phyloP scores from a whole-genome alignment of 2,888 invertebrate genomes.

The Protodeltote pygarga region DNA sequence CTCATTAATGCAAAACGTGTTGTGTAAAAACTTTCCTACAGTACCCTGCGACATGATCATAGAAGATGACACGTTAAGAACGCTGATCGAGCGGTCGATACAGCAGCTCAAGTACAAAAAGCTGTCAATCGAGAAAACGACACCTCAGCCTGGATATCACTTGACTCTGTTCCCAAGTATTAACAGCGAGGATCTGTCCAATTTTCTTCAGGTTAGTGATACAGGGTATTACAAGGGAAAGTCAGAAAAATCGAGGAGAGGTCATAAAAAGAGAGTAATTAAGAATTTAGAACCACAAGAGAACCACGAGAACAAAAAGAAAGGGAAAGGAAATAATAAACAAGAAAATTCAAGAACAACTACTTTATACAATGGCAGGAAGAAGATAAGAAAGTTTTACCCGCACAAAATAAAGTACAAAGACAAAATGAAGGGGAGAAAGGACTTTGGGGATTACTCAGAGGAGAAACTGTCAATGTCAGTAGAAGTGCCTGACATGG shows the following conservation, averaged over 20 bases:
- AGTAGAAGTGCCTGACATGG: conserved; percentile 64
- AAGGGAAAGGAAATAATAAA: conserved; percentile 40
- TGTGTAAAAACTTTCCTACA: conserved; percentile 75
- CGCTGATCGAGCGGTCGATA: conserved; percentile 72
- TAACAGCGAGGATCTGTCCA: conserved; percentile 72
- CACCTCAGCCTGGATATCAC: conserved; percentile 51
- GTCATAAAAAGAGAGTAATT: conserved; percentile 24
- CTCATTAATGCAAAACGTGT: conserved; percentile 71
- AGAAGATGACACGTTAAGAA: conserved; percentile 63
- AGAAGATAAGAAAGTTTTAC: conserved; percentile 75
- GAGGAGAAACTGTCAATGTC: conserved; percentile 75
- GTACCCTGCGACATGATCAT: conserved; percentile 74
- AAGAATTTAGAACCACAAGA: conserved; percentile 11
- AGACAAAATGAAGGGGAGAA: conserved; percentile 55
- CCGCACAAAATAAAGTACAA: conserved; percentile 80
- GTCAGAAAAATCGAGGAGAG: conserved; percentile 23
- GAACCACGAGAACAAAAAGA: conserved; percentile 25
- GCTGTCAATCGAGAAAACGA: conserved; percentile 58
- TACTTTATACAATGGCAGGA: conserved; percentile 59
- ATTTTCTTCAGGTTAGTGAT: conserved; percentile 62
- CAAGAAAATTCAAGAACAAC: conserved; percentile 51
- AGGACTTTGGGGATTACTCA: conserved; percentile 61
- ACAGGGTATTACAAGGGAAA: conserved; percentile 47
- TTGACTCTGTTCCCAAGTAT: conserved; percentile 66
- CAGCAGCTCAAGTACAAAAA: conserved; percentile 73